Evolutionary conservation across 2,797 vertebrate species (phyloP), one percentile per base, ranked within the genome.

Genomic region (Apogon talboti): DNA sequence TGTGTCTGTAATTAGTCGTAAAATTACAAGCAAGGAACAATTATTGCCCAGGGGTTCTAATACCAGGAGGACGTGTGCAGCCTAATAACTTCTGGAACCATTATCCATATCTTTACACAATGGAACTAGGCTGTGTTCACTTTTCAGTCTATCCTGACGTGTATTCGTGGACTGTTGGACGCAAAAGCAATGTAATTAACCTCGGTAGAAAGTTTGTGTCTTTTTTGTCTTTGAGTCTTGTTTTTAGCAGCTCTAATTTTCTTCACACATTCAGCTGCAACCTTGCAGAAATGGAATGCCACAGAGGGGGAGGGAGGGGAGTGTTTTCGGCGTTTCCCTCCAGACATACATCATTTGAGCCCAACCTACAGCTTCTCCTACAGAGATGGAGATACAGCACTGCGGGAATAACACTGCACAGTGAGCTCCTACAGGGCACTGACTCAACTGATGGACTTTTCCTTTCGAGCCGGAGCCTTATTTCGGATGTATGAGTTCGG

Each of bases 361-460:
- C 75, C 50, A 68, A 71, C 72, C 79, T 77, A 50, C 87, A 83
- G 77, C 85, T 83, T 85, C 85, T 78, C 30, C 50, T 57, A 60
- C 74, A 58, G 79, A 77, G 71, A 83, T 78, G 85, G 82, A 85
- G 76, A 83, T 60, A 72, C 87, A 83, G 87, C 91, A 90, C 14
- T 92, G 90, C 91, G 84, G 88, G 88, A 85, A 55, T 83, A 80
- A 82, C 68, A 62, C 74, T 74, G 78, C 51, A 49, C n/a, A 63
- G 6, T 52, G 59, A 54, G 65, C 79, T 64, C 51, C 7, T 37
- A 1, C 40, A 16, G 48, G 24, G 61, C 46, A 54, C 24, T 9
- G 6, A 51, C 75, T 58, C 38, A 44, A 37, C 15, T 51, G 46
- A 40, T 40, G 5, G 63, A 79, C 58, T 72, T 81, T 65, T 57